Conservation (phyloP, 1,140 invertebrate species). For the Neodiprion lecontei region DNA sequence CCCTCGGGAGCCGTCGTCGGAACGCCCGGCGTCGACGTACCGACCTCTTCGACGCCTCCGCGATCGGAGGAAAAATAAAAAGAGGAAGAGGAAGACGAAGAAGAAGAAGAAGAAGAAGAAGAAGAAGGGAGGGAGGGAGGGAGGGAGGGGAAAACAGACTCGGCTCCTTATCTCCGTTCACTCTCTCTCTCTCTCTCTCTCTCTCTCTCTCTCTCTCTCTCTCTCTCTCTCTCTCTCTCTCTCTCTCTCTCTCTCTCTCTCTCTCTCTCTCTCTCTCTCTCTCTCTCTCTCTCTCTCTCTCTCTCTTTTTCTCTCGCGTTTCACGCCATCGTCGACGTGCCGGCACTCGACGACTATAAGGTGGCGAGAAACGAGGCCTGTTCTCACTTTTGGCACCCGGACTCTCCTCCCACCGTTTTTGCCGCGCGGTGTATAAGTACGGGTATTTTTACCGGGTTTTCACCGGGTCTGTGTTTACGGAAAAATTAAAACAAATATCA, state of each 20-base stretch:
- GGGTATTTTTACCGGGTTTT: conserved; percentile 1
- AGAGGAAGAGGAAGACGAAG: too few species aligned
- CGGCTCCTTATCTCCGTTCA: background rate
- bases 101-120: too few species aligned
- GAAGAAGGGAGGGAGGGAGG: too few species aligned
- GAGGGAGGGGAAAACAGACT: background rate
- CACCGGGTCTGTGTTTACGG: background rate
- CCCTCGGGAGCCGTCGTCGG: background rate
- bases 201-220: background rate
- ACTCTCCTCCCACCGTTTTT: too few species aligned
- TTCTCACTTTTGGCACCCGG: background rate
- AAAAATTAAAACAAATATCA: background rate
- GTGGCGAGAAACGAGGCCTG: background rate
- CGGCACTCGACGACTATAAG: background rate
- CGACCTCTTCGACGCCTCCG: conserved; percentile 42
- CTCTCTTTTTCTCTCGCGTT: background rate
- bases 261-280: too few species aligned
- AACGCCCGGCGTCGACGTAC: conserved; percentile 21
- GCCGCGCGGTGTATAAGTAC: background rate
- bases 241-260: background rate
- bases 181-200: background rate
- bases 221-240: background rate
- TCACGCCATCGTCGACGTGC: conserved; percentile 4
- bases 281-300: too few species aligned
- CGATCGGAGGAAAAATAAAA: background rate